Evolutionary conservation across 2,113 vertebrate genomes (phyloP), one percentile per base, ranked within the genome.

Genomic region (Anas platyrhynchos): DNA sequence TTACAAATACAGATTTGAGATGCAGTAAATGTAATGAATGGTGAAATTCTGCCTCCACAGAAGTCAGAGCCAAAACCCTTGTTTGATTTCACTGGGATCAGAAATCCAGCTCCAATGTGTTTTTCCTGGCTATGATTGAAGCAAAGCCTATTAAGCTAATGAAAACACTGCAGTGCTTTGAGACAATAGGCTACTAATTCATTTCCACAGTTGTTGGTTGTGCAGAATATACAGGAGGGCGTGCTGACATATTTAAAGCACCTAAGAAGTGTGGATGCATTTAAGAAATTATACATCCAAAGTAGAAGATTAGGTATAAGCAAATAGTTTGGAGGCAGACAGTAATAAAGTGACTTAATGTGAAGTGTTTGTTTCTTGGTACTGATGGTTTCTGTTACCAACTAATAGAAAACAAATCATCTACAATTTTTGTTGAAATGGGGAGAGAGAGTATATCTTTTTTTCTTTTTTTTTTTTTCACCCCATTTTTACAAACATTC

Each of bases 101-200:
- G 76, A 88, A 96, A 83, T 81, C 65, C 29, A 31, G 77, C 67
- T 69, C 50, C 68, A 43, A 0, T 55, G 31, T 62, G 63, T 27
- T 94, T 77, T 91, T 91, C 38, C 56, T 77, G 65, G 34, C 94
- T 88, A 32, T 73, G 38, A 26, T 76, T 10, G 50, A 80, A 50
- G 67, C 27, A 89, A 38, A 79, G 38, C 9, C 1, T 82, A 54
- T 85, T 73, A 66, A 87, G 72, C 91, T 62, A 76, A 80, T 86
- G 79, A 87, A 94, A 95, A 38, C 41, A 54, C 16, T n/a, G 41
- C 61, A 29, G 32, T 77, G 8, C 34, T 68, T 79, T 26, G 43
- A 78, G 61, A 86, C 80, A 92, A 87, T 81, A 65, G 62, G 56
- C 65, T 31, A 68, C 58, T 92, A 13, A 73, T 92, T 94, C 93